Percentiles rank a stretch among this genome's conserved stretches.
phyloP scores from a whole-genome alignment of 1,140 invertebrate genomes.

The Andrena cerasifolii region DNA sequence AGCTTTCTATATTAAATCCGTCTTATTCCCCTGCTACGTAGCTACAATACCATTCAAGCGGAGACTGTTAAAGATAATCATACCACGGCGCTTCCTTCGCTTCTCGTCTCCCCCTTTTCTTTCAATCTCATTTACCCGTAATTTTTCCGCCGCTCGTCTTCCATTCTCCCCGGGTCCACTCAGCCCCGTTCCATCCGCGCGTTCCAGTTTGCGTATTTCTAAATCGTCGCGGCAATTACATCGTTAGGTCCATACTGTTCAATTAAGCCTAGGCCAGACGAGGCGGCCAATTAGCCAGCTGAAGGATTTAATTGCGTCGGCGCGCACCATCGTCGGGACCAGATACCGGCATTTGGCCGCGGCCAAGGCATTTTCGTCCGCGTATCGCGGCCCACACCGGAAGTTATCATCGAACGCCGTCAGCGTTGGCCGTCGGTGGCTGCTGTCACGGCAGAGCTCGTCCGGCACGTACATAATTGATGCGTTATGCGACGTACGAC shows the following conservation, averaged over 20 bases:
- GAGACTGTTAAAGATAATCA: no score
- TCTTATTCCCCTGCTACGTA: no score
- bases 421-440: constrained; percentile 1
- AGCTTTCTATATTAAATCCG: no score
- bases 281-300: constrained; percentile 73
- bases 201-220: constrained; percentile 49
- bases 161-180: not conserved
- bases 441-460: not conserved
- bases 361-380: constrained; percentile 33
- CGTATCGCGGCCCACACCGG: constrained; percentile 8
- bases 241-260: constrained; percentile 72
- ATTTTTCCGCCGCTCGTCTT: not conserved
- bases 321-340: constrained; percentile 13
- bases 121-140: not conserved
- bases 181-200: not conserved
- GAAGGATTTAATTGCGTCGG: constrained; percentile 75
- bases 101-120: not conserved
- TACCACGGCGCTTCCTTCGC: no score
- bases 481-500: not conserved
- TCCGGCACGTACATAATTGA: constrained; percentile 22
- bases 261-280: constrained; percentile 68
- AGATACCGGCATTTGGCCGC: not conserved
- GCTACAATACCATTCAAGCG: no score
- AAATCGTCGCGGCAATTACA: constrained; percentile 71
- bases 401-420: constrained; percentile 43